Conservation (phyloP, 1,140 invertebrate species). For the Octopus bimaculoides region DNA sequence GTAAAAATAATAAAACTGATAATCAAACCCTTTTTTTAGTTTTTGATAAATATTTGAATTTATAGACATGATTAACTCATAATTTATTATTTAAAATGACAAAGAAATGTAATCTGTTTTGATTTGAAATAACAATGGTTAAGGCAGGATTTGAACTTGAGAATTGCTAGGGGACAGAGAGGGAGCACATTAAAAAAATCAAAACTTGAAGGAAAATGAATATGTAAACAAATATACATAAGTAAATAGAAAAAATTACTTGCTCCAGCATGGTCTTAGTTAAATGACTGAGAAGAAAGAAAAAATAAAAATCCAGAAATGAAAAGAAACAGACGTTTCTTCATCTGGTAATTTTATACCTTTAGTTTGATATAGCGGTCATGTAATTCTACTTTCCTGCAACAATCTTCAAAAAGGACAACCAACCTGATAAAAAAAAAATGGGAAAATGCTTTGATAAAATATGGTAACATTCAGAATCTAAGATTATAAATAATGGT, state of each 20-base stretch:
- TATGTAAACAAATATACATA: slow-evolving; percentile 14
- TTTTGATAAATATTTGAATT: no score
- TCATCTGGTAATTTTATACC: slow-evolving; percentile 20
- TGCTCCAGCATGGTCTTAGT: neutral
- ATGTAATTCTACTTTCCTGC: slow-evolving; percentile 70
- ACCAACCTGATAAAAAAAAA: slow-evolving; percentile 66
- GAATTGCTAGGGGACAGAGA: no score
- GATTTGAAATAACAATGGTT: slow-evolving; percentile 64
- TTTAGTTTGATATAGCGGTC: slow-evolving; percentile 40
- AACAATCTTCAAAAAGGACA: slow-evolving; percentile 91
- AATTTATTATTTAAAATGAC: no score
- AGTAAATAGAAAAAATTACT: slow-evolving; percentile 4
- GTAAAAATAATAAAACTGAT: slow-evolving; percentile 2
- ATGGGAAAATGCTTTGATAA: neutral
- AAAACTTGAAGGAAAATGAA: slow-evolving; percentile 64
- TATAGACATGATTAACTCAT: no score
- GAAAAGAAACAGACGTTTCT: neutral
- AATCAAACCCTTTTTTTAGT: neutral
- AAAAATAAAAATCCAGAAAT: no score
- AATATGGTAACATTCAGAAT: neutral
- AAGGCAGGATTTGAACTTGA: no score
- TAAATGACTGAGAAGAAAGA: no score
- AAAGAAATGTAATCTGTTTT: slow-evolving; percentile 63
- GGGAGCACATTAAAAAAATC: no score
- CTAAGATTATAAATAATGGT: neutral